Conservation (phyloP, 2,888 invertebrate species). For the Bombylius discolor region DNA sequence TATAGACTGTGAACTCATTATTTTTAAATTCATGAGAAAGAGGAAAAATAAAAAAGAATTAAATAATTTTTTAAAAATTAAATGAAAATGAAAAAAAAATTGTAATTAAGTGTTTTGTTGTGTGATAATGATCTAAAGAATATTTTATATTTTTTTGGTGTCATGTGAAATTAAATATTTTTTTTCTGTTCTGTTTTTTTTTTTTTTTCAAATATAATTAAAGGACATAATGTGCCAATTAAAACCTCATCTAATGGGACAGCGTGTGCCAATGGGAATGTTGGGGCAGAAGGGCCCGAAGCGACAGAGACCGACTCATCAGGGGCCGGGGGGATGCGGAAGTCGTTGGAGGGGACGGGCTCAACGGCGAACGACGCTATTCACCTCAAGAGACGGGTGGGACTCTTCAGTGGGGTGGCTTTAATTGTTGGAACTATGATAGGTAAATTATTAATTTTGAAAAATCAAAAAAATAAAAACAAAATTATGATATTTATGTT, state of each 20-base stretch:
- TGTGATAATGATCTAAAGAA: no score
- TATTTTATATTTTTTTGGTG: no score
- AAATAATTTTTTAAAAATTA: no score
- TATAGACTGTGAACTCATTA: no score
- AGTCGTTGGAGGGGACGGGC: constrained; percentile 76
- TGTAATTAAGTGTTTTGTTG: no score
- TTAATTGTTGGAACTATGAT: constrained; percentile 98
- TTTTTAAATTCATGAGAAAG: no score
- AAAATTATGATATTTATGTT: neutral
- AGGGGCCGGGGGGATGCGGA: constrained; percentile 40
- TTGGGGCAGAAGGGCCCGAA: constrained; percentile 39
- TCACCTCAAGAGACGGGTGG: constrained; percentile 99
- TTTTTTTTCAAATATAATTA: neutral
- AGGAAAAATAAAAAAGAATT: no score
- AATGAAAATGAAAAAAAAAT: no score
- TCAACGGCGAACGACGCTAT: constrained; percentile 91
- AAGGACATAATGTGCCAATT: constrained; percentile 39
- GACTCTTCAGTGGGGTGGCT: constrained; percentile 98
- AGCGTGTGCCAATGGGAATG: constrained; percentile 36
- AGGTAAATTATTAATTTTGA: constrained; percentile 43
- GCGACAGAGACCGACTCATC: constrained; percentile 40
- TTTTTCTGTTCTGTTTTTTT: no score
- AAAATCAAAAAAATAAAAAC: neutral
- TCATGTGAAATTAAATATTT: no score
- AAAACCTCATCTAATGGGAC: constrained; percentile 37